These are phyloP conservation scores for Lophius piscatorius DNA, from an alignment of 2,113 vertebrate species.

Conservation along the genomic window DNA sequence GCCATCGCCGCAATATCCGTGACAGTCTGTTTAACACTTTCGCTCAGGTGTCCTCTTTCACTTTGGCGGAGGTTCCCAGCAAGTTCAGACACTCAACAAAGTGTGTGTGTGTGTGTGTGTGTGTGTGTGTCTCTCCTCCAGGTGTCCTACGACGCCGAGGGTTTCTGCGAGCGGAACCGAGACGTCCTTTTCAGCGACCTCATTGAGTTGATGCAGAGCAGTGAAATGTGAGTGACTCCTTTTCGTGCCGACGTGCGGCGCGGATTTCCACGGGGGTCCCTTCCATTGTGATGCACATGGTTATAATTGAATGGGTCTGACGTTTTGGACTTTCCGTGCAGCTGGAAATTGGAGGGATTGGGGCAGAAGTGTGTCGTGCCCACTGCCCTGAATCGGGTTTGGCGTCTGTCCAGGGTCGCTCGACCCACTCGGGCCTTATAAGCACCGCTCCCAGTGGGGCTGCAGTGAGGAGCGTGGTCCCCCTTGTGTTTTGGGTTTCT, in stretches of 20 bases:
- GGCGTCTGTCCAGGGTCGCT: conserved; percentile 32
- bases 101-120: neutral
- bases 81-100: neutral
- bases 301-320: conserved; percentile 54
- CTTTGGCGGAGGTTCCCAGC: conserved; percentile 28
- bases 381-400: conserved; percentile 47
- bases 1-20: conserved; percentile 15
- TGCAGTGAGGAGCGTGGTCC: conserved; percentile 31
- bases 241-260: conserved; percentile 33
- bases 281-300: conserved; percentile 44
- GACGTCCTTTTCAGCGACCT: conserved; percentile 97
- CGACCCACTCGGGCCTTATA: conserved; percentile 14
- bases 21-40: conserved; percentile 11
- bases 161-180: conserved; percentile 97
- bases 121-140: conserved; percentile 62
- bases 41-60: conserved; percentile 33
- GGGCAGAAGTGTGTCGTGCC: conserved; percentile 42
- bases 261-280: conserved; percentile 23
- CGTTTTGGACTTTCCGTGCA: conserved; percentile 39
- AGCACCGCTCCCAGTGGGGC: conserved; percentile 34
- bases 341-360: conserved; percentile 43
- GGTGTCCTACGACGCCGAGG: conserved; percentile 98
- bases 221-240: conserved; percentile 89
- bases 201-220: conserved; percentile 99
- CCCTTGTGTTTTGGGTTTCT: conserved; percentile 35